Conservation (phyloP, 2,888 invertebrate species). For the Operophtera brumata region DNA sequence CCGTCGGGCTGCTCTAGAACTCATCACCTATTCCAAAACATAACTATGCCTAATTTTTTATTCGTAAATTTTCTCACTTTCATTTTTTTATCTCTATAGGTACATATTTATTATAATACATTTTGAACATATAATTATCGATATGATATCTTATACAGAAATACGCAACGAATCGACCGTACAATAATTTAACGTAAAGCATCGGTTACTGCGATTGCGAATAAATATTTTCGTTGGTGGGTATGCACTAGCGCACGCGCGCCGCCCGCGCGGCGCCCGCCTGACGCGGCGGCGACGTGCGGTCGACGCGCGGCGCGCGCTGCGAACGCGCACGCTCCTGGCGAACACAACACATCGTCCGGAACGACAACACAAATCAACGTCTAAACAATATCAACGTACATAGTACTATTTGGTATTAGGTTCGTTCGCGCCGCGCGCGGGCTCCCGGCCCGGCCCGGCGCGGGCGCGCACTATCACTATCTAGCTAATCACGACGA, state of each 20-base stretch:
- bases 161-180: conserved; percentile 76
- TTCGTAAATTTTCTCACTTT: conserved; percentile 80
- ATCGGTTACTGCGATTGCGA: conserved; percentile 72
- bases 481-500: conserved; percentile 64
- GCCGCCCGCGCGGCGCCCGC: conserved; percentile 22
- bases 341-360: conserved; percentile 52
- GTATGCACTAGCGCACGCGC: conserved; percentile 41
- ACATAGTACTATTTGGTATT: conserved; percentile 76
- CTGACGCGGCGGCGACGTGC: conserved; percentile 31
- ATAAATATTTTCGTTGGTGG: conserved; percentile 73
- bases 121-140: conserved; percentile 80
- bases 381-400: conserved; percentile 73
- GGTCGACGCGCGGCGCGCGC: conserved; percentile 35
- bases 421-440: conserved; percentile 45
- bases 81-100: conserved; percentile 77
- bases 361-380: conserved; percentile 69
- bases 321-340: conserved; percentile 34
- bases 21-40: conserved; percentile 74
- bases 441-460: conserved; percentile 37
- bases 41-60: conserved; percentile 74
- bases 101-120: conserved; percentile 78
- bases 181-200: conserved; percentile 73
- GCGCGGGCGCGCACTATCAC: conserved; percentile 56
- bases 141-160: conserved; percentile 79
- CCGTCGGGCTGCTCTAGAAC: conserved; percentile 69